Percentiles rank a stretch among this genome's conserved stretches.
Evolutionary conservation across 2,888 invertebrate genomes (phyloP).

Genomic region (Apodemia mormo): DNA sequence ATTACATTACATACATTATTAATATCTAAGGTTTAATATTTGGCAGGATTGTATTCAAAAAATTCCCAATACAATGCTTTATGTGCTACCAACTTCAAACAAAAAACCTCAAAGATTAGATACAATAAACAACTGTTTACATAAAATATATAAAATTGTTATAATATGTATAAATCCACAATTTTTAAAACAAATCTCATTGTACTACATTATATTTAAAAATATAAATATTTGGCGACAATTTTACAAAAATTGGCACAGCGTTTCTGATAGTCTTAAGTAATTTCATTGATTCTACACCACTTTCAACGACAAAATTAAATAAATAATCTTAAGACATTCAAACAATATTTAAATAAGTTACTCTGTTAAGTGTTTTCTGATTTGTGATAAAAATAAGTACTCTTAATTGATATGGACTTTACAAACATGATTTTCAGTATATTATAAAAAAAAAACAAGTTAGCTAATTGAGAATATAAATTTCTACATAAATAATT

Average conservation of each 20-base stretch:
- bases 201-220: slow-evolving; percentile 27
- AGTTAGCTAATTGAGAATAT: background rate
- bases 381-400: slow-evolving; percentile 8
- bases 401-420: slow-evolving; percentile 7
- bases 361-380: background rate
- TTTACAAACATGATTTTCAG: background rate
- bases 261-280: slow-evolving; percentile 24
- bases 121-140: slow-evolving; percentile 45
- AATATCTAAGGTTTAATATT: slow-evolving; percentile 47
- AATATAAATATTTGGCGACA: slow-evolving; percentile 50
- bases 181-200: slow-evolving; percentile 25
- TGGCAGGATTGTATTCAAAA: slow-evolving; percentile 79
- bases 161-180: slow-evolving; percentile 49
- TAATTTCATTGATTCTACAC: slow-evolving; percentile 19
- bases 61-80: slow-evolving; percentile 49
- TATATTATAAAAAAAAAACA: background rate
- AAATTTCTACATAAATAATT: slow-evolving; percentile 8
- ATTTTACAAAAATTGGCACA: slow-evolving; percentile 69
- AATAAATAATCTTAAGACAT: background rate
- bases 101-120: slow-evolving; percentile 39
- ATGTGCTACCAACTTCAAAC: slow-evolving; percentile 47
- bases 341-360: background rate
- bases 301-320: slow-evolving; percentile 7
- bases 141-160: slow-evolving; percentile 59
- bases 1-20: slow-evolving; percentile 64